These are phyloP conservation scores for Lordiphosa fenestrarum DNA, from an alignment of 2,888 invertebrate genomes.

Conservation along the genomic window DNA sequence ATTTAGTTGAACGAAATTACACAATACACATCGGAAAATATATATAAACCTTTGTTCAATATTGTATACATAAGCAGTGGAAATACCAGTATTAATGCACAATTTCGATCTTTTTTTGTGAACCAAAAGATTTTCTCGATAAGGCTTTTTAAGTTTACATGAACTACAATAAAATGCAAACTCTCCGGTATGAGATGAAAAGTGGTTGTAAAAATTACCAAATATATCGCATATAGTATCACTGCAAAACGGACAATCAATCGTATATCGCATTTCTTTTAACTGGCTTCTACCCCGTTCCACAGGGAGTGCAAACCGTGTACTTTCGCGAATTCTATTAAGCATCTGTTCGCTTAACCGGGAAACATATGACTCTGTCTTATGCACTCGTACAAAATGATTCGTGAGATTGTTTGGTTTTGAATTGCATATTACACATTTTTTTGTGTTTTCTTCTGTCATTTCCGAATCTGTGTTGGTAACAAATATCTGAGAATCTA, in stretches of 20 bases:
- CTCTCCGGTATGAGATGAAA: conserved; percentile 22
- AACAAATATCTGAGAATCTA: not conserved
- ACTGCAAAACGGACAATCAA: conserved; percentile 14
- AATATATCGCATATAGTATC: conserved; percentile 1
- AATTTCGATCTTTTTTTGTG: conserved; percentile 15
- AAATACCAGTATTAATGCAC: not conserved
- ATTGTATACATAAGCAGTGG: conserved; percentile 12
- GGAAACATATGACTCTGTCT: conserved; percentile 23
- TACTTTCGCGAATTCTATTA: conserved; percentile 1
- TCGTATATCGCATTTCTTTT: not conserved
- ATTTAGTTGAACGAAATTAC: conserved; percentile 25
- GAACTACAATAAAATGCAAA: conserved; percentile 17
- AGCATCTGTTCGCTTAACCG: conserved; percentile 10
- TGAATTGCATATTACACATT: conserved; percentile 16
- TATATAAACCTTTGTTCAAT: conserved; percentile 1
- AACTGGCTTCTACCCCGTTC: not conserved
- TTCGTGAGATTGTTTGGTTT: conserved; percentile 16
- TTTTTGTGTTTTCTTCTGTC: conserved; percentile 11
- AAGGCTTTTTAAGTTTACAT: conserved; percentile 18
- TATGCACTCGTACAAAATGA: conserved; percentile 18
- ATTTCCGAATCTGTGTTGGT: conserved; percentile 14
- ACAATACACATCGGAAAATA: conserved; percentile 19
- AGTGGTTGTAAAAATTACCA: conserved; percentile 19
- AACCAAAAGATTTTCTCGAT: conserved; percentile 2
- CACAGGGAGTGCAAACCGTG: not conserved